phyloP scores from a whole-genome alignment of 2,797 vertebrate species.

The Leuciscus waleckii region DNA sequence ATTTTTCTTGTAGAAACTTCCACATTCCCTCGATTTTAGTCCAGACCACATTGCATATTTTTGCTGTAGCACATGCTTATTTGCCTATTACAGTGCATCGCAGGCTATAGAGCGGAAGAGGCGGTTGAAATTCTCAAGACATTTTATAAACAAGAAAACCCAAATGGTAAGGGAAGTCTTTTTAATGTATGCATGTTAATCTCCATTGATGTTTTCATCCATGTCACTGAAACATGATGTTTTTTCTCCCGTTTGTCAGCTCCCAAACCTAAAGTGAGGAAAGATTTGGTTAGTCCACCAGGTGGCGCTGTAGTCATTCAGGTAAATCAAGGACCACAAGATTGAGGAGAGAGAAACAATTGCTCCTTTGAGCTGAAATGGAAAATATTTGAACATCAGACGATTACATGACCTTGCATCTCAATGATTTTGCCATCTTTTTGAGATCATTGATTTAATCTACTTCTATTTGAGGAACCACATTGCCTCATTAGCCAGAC shows the following conservation, averaged over 20 bases:
- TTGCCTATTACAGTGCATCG: constrained; percentile 79
- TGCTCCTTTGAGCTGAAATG: constrained; percentile 33
- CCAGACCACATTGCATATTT: constrained; percentile 24
- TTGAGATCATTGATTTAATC: not conserved
- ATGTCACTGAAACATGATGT: not conserved
- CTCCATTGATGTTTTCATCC: not conserved
- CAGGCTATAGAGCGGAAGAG: constrained; percentile 89
- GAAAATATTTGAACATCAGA: constrained; percentile 1
- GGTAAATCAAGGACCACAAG: not conserved
- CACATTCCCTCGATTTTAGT: not conserved
- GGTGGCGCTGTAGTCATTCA: constrained; percentile 51
- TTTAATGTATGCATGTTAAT: not conserved
- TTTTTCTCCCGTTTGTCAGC: constrained; percentile 75
- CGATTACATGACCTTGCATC: constrained; percentile 15
- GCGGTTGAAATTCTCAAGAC: constrained; percentile 91
- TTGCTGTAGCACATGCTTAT: not conserved
- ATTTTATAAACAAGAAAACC: constrained; percentile 98
- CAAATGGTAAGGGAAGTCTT: constrained; percentile 85
- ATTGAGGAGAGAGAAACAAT: constrained; percentile 28
- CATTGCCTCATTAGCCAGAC: not conserved
- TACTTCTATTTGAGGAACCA: not conserved
- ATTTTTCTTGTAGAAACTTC: constrained; percentile 30
- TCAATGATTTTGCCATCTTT: constrained; percentile 8
- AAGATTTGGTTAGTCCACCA: constrained; percentile 70
- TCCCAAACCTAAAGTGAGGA: constrained; percentile 90